Percentiles rank a stretch among this genome's conserved stretches.
Evolutionary conservation across 2,888 invertebrate genomes (phyloP).

Genomic region (Gortyna flavago): DNA sequence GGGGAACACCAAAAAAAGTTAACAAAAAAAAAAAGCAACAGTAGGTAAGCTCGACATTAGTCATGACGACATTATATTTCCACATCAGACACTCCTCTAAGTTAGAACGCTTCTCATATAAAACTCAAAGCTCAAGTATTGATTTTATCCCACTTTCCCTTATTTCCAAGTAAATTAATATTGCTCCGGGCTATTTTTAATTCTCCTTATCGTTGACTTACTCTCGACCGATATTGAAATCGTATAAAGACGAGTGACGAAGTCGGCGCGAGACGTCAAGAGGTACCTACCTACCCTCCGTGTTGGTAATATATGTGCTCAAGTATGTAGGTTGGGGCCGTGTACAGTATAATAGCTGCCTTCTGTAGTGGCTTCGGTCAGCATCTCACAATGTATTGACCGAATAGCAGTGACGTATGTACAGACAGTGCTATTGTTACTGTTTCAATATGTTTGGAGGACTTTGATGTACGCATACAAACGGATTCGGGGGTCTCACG

Average conservation of each 20-base stretch:
- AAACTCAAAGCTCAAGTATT: slow-evolving; percentile 66
- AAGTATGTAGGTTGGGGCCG: slow-evolving; percentile 38
- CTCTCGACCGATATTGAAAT: slow-evolving; percentile 56
- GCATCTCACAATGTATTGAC: slow-evolving; percentile 55
- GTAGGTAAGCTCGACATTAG: slow-evolving; percentile 15
- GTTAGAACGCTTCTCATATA: slow-evolving; percentile 46
- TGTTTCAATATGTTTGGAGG: slow-evolving; percentile 41
- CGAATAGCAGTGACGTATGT: slow-evolving; percentile 38
- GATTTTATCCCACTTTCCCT: slow-evolving; percentile 67
- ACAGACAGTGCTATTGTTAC: slow-evolving; percentile 49
- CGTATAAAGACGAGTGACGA: slow-evolving; percentile 48
- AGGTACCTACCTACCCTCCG: slow-evolving; percentile 30
- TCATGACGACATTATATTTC: slow-evolving; percentile 19
- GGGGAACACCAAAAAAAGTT: too few species aligned
- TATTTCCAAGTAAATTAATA: slow-evolving; percentile 70
- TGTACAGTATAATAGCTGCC: slow-evolving; percentile 47
- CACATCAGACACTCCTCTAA: slow-evolving; percentile 17
- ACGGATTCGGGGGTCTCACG: slow-evolving; percentile 5
- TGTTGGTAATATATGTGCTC: slow-evolving; percentile 36
- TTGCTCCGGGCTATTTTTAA: slow-evolving; percentile 69
- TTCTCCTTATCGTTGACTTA: slow-evolving; percentile 55
- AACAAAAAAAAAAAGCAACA: too few species aligned
- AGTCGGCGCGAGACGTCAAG: slow-evolving; percentile 32
- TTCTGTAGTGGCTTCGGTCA: slow-evolving; percentile 53
- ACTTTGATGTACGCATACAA: slow-evolving; percentile 40